Evolutionary conservation across 2,113 vertebrate genomes (phyloP), one percentile per base, ranked within the genome.

Genomic region (Pygoscelis antarcticus): DNA sequence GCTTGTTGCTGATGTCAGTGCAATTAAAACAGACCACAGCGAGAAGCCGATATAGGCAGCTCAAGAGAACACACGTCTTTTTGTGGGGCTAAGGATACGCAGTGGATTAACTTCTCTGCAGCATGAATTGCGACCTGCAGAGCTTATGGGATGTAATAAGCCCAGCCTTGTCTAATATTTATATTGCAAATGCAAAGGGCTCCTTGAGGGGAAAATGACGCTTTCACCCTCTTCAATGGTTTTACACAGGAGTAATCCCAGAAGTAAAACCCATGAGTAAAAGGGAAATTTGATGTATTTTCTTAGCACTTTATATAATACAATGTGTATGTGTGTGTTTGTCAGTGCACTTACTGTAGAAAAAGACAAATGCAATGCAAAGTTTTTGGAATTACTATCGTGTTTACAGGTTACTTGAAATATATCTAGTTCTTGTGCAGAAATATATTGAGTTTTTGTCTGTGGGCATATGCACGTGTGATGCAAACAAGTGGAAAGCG

Each of bases 341-440:
- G 12, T 54, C 19, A 32, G 26, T 38, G 44, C 74, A 40, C 25
- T 87, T 52, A 44, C 9, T 18, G 30, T 21, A 87, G 52, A 57
- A 86, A 70, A 83, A 81, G 30, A 57, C 23, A 86, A 82, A 84
- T 13, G 4, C 52, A 87, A 44, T 9, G 38, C 36, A 87, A 69
- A 30, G 6, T 23, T 93, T 95, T 38, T 7, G 0, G 16, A 89
- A 76, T 87, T 64, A 52, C 9, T 7, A 11, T 46, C 2, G 3
- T 40, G 16, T 60, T 87, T 79, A 38, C 58, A 83, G 36, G 16
- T 46, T 79, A 57, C 17, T 80, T 61, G 42, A 49, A n/a, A 86
- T 36, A 47, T 26, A 34, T 68, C 11, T 9, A 38, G 17, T 44
- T 80, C 4, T 66, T 0, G 1, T 0, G 0, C 21, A 49, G 44